phyloP scores from a whole-genome alignment of 2,113 vertebrate genomes.

The Dromiciops gliroides region DNA sequence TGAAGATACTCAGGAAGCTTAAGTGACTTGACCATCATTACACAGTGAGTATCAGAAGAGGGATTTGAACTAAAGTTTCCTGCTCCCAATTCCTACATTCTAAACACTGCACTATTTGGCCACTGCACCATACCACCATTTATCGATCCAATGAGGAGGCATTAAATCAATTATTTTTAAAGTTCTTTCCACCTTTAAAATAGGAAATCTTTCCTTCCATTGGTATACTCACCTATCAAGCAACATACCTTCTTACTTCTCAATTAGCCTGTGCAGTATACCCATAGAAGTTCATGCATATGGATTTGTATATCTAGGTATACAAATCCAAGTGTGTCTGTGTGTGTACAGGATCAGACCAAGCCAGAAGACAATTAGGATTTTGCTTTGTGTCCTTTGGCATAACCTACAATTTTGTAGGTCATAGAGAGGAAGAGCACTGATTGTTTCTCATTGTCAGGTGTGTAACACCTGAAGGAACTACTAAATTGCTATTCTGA shows the following conservation, averaged over 20 bases:
- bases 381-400: constrained; percentile 34
- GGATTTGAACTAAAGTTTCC: not conserved
- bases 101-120: not conserved
- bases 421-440: constrained; percentile 35
- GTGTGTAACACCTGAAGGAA: constrained; percentile 55
- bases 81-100: not conserved
- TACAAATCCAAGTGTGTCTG: not conserved
- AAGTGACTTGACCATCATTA: not conserved
- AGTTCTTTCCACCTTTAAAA: not conserved
- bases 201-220: not conserved
- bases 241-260: not conserved
- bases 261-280: not conserved
- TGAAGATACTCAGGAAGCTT: not conserved
- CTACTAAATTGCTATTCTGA: constrained; percentile 42
- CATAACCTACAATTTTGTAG: not conserved
- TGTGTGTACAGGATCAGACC: not conserved
- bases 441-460: constrained; percentile 43
- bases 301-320: not conserved
- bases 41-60: not conserved
- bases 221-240: not conserved
- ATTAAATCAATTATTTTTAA: not conserved
- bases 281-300: not conserved
- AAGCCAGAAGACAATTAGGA: constrained; percentile 2
- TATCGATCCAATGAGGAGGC: not conserved
- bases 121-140: not conserved